Evolutionary conservation across 2,797 vertebrate species (phyloP), one percentile per base, ranked within the genome.

Genomic region (Artibeus jamaicensis): DNA sequence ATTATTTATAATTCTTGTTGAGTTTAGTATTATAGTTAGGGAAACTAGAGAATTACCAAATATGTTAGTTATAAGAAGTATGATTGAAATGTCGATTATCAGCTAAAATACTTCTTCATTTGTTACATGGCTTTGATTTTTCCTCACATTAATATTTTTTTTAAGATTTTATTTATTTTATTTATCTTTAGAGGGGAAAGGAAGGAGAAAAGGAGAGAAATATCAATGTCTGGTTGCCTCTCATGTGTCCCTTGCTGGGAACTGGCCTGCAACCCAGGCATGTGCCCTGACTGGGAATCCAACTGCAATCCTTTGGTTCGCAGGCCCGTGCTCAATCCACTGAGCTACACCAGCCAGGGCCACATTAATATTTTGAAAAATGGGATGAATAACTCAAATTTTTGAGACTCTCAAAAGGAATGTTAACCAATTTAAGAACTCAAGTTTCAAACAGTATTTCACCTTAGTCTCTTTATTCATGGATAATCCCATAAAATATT

Each of bases 351-450:
- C n/a, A n/a, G n/a, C n/a, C n/a, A n/a, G n/a, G n/a, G n/a, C n/a
- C 48, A 59, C 8, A 14, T 55, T 82, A 46, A 88, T 44, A 67
- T 86, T 86, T 92, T 74, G 68, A 73, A 79, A 92, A 84, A 78
- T 86, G n/a, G 44, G 10, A 73, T 5, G 78, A 68, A 10, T 53
- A 85, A 71, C 34, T 93, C 29, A 77, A 65, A 39, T 46, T 84
- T 92, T 84, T 71, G 68, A 93, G 53, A 48, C 24, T 81, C 24
- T 59, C 78, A 44, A 62, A 93, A 46, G 26, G 67, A 16, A 44
- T 94, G 67, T 55, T 95, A 85, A 85, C 24, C 67, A 71, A 3
- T 82, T 67, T 85, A 85, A 93, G 19, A 12, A 74, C 29, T 95
- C 65, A 96, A 79, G 4, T 22, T 92, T 53, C 86, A 71, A 82